phyloP scores from a whole-genome alignment of 1,140 invertebrate species.

The Penaeus indicus region DNA sequence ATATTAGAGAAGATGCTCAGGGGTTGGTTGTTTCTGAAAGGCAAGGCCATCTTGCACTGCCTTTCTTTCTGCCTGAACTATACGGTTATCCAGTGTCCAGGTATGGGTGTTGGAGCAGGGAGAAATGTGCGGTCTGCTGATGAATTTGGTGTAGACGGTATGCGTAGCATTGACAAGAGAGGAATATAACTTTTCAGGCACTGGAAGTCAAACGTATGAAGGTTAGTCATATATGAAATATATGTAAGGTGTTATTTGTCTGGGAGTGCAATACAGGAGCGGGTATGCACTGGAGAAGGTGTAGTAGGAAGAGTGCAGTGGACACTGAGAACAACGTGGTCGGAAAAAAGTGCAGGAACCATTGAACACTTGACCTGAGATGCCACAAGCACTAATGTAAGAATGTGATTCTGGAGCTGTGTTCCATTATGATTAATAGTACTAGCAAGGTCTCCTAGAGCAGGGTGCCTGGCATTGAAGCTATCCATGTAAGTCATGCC shows the following conservation, averaged over 20 bases:
- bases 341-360: neutral
- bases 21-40: too few relatives aligned
- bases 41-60: neutral
- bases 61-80: neutral
- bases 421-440: neutral
- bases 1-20: too few relatives aligned
- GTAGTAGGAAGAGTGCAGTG: neutral
- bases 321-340: neutral
- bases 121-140: neutral
- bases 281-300: neutral
- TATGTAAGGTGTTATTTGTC: neutral
- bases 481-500: neutral
- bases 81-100: constrained; percentile 11
- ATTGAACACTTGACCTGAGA: neutral
- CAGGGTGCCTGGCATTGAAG: neutral
- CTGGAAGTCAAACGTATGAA: neutral
- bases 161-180: neutral
- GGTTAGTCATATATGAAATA: constrained; percentile 17
- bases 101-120: neutral
- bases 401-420: neutral
- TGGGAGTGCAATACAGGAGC: neutral
- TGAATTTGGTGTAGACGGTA: neutral
- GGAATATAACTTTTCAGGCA: neutral
- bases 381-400: neutral
- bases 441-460: neutral